Evolutionary conservation across 2,797 vertebrate species (phyloP), one percentile per base, ranked within the genome.

Genomic region (Rhinoraja longicauda): DNA sequence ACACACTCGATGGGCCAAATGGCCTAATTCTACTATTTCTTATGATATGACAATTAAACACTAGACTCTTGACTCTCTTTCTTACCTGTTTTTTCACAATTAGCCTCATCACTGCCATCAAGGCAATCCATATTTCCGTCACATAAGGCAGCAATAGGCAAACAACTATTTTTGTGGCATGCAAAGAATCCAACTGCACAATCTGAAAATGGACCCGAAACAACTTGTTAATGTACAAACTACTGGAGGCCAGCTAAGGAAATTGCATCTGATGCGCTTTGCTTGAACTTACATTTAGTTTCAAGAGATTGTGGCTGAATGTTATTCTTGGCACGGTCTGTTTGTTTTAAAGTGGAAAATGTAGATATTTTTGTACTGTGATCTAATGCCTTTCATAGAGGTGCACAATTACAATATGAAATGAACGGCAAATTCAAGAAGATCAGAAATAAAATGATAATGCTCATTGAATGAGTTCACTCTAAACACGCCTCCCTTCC

Each of bases 101-200:
- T 19, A 0, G 4, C 2, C 26, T 92, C 90, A 53, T 92, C 90
- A 29, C 0, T 29, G 67, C 39, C 39, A 75, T 45, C 4, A 29
- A 39, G 26, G 53, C 90, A 92, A 90, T 92, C 90, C 29, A 1
- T 3, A 53, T 75, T 92, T 72, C 90, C 90, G n/a, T 92, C 70
- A 75, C 90, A 92, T 57, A 72, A 17, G 67, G 26, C 8, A 92
- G 21, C 57, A 29, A 72, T 92, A 39, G 90, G 26, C 36, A 92
- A 53, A 53, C 90, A 92, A 29, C 29, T 15, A 75, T 24, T 75
- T 7, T 29, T 53, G 24, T 15, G 36, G 90, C 90, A 92, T 39
- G 26, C 13, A 19, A 92, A 92, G 36, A 29, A 92, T 24, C 90
- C 90, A 45, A 5, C 70, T 53, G 70, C 8, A 39, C 90, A 92